Conservation (phyloP, 2,888 invertebrate species). For the Balanococcus diminutus region DNA sequence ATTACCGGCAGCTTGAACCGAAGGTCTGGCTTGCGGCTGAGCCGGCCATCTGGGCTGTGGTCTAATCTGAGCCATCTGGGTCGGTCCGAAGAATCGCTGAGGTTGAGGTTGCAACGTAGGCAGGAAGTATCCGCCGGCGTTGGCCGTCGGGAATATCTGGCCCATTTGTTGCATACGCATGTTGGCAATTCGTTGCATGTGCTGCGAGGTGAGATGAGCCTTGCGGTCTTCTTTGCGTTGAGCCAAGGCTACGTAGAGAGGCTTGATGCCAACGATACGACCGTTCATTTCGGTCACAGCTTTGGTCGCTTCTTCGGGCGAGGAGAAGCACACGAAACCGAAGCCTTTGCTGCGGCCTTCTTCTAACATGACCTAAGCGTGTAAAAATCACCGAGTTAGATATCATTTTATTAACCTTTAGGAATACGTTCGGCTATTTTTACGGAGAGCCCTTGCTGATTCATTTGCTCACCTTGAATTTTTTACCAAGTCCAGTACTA, state of each 20-base stretch:
- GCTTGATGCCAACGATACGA: conserved; percentile 94
- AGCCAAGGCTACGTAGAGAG: conserved; percentile 96
- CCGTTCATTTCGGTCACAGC: conserved; percentile 99
- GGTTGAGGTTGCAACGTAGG: conserved; percentile 91
- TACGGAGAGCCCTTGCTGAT: too few species aligned
- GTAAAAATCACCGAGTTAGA: not conserved
- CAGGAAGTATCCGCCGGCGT: conserved; percentile 82
- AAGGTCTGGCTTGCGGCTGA: conserved; percentile 80
- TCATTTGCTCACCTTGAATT: too few species aligned
- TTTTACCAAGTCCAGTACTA: too few species aligned
- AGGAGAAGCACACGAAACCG: conserved; percentile 98
- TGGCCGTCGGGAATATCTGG: conserved; percentile 85
- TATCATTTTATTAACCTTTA: too few species aligned
- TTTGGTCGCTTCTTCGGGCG: conserved; percentile 97
- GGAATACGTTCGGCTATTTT: too few species aligned
- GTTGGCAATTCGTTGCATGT: conserved; percentile 95
- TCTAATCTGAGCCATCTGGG: conserved; percentile 88
- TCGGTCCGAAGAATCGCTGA: conserved; percentile 88
- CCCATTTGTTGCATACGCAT: conserved; percentile 94
- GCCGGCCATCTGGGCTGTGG: conserved; percentile 87
- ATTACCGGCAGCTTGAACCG: conserved; percentile 65
- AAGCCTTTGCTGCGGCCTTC: conserved; percentile 95
- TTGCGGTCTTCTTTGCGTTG: conserved; percentile 99
- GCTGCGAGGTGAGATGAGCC: conserved; percentile 96
- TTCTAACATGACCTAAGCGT: conserved; percentile 90